Percentiles rank a stretch among this genome's conserved stretches.
Conservation (phyloP, 2,797 vertebrate species). For the Scolopax bukidnonensis region DNA sequence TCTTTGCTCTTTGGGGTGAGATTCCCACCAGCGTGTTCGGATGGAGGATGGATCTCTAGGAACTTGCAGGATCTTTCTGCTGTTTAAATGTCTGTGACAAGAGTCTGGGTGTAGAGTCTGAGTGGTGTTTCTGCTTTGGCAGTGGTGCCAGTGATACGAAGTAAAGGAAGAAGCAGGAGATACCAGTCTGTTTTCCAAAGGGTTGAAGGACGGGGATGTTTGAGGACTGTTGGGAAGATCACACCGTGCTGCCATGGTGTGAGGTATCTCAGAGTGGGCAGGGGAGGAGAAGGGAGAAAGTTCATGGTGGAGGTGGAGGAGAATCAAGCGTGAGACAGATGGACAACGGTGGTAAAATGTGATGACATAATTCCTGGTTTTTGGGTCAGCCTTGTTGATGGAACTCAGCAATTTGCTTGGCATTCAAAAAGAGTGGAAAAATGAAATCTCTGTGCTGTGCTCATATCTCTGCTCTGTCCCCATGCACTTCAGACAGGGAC, state of each 20-base stretch:
- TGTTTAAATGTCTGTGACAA: neutral
- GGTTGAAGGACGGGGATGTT: neutral
- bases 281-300: neutral
- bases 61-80: neutral
- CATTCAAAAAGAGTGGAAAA: neutral
- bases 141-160: neutral
- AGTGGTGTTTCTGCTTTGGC: neutral
- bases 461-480: neutral
- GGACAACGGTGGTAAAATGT: neutral
- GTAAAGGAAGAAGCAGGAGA: neutral
- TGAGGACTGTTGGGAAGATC: neutral
- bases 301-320: neutral
- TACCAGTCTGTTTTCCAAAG: neutral
- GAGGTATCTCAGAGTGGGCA: neutral
- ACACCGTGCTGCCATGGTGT: rapidly evolving
- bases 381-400: neutral
- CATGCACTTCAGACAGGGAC: neutral
- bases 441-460: neutral
- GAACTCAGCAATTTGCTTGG: neutral
- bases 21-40: neutral
- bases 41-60: neutral
- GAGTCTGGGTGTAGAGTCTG: neutral
- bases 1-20: neutral
- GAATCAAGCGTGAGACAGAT: neutral
- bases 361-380: neutral